Percentiles rank a stretch among this genome's conserved stretches.
Conservation (phyloP, 2,797 vertebrate species). For the Phaenicophaeus curvirostris region DNA sequence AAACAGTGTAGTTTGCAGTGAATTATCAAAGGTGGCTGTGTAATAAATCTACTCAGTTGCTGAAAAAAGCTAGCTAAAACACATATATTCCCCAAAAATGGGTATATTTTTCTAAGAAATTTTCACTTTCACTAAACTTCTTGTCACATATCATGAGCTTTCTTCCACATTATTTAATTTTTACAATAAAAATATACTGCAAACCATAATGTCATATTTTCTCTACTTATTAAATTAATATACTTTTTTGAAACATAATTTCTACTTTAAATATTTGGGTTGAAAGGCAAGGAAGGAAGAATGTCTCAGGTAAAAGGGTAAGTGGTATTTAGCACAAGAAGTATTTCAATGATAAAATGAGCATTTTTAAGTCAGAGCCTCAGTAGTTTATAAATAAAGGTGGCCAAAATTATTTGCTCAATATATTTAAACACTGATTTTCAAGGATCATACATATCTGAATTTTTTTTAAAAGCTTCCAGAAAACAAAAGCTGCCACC, state of each 20-base stretch:
- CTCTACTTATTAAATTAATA: neutral
- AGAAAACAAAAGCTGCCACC: neutral
- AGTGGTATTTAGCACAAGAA: neutral
- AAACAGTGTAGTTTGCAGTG: neutral
- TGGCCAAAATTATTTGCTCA: neutral
- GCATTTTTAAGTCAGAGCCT: neutral
- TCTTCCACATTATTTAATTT: neutral
- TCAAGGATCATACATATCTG: neutral
- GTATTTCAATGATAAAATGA: neutral
- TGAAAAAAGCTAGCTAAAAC: neutral
- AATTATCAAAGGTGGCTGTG: neutral
- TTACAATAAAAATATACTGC: neutral
- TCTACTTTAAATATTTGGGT: neutral
- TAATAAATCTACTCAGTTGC: neutral
- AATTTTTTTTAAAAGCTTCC: neutral
- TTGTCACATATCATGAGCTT: neutral
- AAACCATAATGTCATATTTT: fast-evolving
- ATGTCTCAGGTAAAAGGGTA: neutral
- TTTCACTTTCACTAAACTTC: neutral
- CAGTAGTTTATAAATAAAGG: neutral
- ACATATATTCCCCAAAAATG: neutral
- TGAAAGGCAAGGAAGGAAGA: neutral
- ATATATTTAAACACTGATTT: neutral
- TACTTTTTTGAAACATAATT: fast-evolving
- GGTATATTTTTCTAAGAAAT: neutral